Evolutionary conservation across 2,797 vertebrate genomes (phyloP), one percentile per base, ranked within the genome.

Genomic region (Gymnothorax reevesii): DNA sequence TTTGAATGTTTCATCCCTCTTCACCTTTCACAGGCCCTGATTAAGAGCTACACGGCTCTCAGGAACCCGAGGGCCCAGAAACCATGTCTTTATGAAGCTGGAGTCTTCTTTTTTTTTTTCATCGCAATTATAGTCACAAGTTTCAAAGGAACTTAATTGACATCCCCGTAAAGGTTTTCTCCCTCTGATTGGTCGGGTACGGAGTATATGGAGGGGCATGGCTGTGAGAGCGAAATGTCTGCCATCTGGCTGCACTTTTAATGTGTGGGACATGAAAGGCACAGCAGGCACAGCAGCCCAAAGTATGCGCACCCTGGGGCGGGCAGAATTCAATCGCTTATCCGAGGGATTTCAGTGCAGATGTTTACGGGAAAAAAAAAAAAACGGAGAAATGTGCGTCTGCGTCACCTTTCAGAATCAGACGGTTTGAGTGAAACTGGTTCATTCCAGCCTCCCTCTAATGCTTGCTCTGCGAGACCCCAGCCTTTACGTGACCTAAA

Each of bases 1-100:
- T 5, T 6, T 79, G 75, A 52, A 54, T 79, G n/a, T 75, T 79
- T 79, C 54, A 79, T 54, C 75, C 33, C 75, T 20, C 75, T 79
- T 49, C 49, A 52, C 17, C 20, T 33, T 13, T 17, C 75, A 54
- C 75, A 1, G 75, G 5, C 17, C 20, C 42, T 79, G 75, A 79
- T 79, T 79, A 79, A 79, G 42, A 54, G 13, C 33, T 42, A 8
- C 3, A n/a, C 15, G 52, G 75, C 7, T 3, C 7, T 49, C 49
- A 22, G 75, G 33, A 17, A 54, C 49, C 75, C 4, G 42, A 0
- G 17, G 42, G 73, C 42, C 12, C 5, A n/a, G 33, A 77, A 52
- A 77, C 42, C 42, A 20, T 22, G 13, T 7, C 33, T 0, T 42
- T 77, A 10, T 49, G 7, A 33, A 17, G 49, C 10, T 17, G 12